Conservation (phyloP, 2,888 invertebrate species). For the Hypercompe scribonia region DNA sequence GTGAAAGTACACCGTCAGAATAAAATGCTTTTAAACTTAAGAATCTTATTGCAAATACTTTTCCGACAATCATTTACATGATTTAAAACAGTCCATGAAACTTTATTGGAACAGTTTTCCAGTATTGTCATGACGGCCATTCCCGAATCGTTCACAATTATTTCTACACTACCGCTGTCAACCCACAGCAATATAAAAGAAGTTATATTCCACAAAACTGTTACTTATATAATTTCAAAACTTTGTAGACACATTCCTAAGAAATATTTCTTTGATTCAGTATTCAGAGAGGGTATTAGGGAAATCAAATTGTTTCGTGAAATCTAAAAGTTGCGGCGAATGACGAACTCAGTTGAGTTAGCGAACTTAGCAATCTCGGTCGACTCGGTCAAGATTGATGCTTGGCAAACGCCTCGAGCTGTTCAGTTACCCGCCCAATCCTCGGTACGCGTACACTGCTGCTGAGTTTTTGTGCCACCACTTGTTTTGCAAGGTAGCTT, state of each 20-base stretch:
- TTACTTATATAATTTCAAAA: constrained; percentile 47
- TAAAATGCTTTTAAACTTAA: background rate
- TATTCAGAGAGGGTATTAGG: constrained; percentile 56
- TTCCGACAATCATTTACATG: background rate
- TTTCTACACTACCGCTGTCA: constrained; percentile 28
- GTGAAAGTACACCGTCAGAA: background rate
- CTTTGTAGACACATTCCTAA: constrained; percentile 35
- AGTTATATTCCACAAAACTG: constrained; percentile 22
- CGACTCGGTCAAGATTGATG: constrained; percentile 58
- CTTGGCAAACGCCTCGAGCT: constrained; percentile 55
- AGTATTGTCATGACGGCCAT: constrained; percentile 37
- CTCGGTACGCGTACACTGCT: constrained; percentile 43
- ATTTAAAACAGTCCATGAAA: constrained; percentile 22
- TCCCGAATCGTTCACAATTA: constrained; percentile 21
- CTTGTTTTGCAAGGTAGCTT: background rate
- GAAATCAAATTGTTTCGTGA: constrained; percentile 64
- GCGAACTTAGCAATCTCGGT: constrained; percentile 59
- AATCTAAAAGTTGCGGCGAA: constrained; percentile 53
- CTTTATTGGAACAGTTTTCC: constrained; percentile 27
- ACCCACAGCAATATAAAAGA: constrained; percentile 33
- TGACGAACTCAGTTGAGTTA: constrained; percentile 59
- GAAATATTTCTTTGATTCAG: constrained; percentile 53
- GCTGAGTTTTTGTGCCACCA: background rate
- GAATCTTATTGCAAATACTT: background rate
- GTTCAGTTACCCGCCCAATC: constrained; percentile 36